A percentile compares a stretch with the other conserved stretches of the same genome.
phyloP scores from a whole-genome alignment of 2,797 vertebrate species.

The Siniperca undulata region DNA sequence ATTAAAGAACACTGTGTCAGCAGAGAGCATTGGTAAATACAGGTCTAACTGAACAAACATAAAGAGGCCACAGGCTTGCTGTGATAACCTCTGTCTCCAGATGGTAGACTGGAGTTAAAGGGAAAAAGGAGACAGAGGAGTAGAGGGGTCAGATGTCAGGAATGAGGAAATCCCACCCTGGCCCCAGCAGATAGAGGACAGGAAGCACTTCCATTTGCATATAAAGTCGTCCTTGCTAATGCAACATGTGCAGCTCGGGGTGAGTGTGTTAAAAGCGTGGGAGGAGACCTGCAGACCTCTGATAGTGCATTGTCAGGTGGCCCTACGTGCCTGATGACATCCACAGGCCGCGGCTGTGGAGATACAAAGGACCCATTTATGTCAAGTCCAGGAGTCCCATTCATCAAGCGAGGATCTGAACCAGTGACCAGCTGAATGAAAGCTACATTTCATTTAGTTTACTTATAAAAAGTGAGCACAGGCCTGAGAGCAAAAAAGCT shows the following conservation, averaged over 20 bases:
- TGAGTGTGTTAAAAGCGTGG: conserved; percentile 44
- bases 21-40: conserved; percentile 40
- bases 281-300: conserved; percentile 68
- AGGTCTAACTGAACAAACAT: conserved; percentile 51
- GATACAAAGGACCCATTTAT: conserved; percentile 36
- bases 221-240: conserved; percentile 59
- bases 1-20: conserved; percentile 27
- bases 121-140: conserved; percentile 52
- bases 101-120: conserved; percentile 67
- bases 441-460: not conserved
- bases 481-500: not conserved
- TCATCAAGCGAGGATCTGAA: conserved; percentile 15
- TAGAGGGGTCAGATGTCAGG: conserved; percentile 68
- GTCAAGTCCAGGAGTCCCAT: conserved; percentile 24
- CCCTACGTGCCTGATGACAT: conserved; percentile 69
- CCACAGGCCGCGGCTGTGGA: conserved; percentile 47
- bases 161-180: conserved; percentile 84
- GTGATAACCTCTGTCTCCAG: conserved; percentile 73
- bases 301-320: conserved; percentile 73
- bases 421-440: not conserved
- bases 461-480: not conserved
- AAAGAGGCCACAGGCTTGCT: conserved; percentile 36
- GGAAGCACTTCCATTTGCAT: conserved; percentile 76
- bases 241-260: conserved; percentile 52
- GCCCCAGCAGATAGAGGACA: conserved; percentile 70